phyloP scores from a whole-genome alignment of 2,888 invertebrate species.

The Vanessa cardui region DNA sequence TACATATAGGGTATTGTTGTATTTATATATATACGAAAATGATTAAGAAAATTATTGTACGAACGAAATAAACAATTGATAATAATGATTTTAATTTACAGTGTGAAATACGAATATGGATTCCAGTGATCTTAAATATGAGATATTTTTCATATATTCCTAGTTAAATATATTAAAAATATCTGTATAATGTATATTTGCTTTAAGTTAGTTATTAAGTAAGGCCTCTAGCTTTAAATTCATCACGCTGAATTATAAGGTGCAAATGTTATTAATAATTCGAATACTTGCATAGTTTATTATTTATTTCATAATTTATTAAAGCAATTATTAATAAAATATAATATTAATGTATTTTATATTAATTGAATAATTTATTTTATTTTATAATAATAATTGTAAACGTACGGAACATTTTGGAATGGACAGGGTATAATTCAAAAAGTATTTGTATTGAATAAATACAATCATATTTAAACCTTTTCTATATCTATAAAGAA shows the following conservation, averaged over 20 bases:
- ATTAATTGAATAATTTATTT: not conserved
- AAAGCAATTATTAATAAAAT: constrained; percentile 1
- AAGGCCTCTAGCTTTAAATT: constrained; percentile 48
- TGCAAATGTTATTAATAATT: constrained; percentile 52
- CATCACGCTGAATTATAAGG: constrained; percentile 67
- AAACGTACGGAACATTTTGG: constrained; percentile 34
- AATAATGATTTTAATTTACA: not conserved
- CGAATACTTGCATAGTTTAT: constrained; percentile 25
- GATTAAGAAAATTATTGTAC: too few relatives aligned
- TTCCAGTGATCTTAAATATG: constrained; percentile 51
- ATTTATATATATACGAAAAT: too few relatives aligned
- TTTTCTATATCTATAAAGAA: too few relatives aligned
- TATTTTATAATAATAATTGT: constrained; percentile 8
- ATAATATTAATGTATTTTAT: not conserved
- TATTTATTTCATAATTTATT: constrained; percentile 23
- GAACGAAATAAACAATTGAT: too few relatives aligned
- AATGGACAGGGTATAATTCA: constrained; percentile 41
- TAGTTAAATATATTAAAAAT: constrained; percentile 33
- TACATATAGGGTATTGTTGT: not conserved
- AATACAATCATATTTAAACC: not conserved
- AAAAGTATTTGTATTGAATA: not conserved
- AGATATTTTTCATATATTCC: constrained; percentile 39
- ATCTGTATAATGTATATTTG: constrained; percentile 30
- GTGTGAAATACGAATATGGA: constrained; percentile 10
- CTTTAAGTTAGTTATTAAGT: constrained; percentile 29